phyloP scores from a whole-genome alignment of 2,113 vertebrate genomes.

The Urocynchramus pylzowi region DNA sequence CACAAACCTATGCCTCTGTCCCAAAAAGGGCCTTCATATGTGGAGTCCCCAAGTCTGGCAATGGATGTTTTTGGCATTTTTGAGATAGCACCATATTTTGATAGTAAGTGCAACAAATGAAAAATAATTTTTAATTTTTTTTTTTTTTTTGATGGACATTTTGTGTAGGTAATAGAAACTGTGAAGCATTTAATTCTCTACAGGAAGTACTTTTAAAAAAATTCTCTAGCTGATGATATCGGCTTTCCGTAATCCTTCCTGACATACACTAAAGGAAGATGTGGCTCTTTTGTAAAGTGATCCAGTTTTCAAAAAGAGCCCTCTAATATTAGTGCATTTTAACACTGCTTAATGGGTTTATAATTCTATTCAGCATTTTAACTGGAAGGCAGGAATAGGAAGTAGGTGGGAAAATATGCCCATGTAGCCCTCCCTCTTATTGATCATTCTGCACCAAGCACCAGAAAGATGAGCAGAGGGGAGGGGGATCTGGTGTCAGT shows the following conservation, averaged over 20 bases:
- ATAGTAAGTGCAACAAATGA: background rate
- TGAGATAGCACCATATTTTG: background rate
- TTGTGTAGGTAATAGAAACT: background rate
- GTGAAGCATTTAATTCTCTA: background rate
- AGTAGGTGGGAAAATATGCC: conserved; percentile 24
- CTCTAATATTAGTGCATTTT: conserved; percentile 31
- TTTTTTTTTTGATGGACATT: background rate
- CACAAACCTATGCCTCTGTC: background rate
- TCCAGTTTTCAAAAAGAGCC: conserved; percentile 11
- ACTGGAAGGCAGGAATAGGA: conserved; percentile 52
- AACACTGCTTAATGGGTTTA: conserved; percentile 66
- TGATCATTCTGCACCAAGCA: conserved; percentile 38
- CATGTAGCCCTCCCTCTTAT: conserved; percentile 16
- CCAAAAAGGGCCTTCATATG: background rate
- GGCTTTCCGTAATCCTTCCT: background rate
- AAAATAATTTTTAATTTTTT: background rate
- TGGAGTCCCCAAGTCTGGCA: background rate
- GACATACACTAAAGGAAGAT: background rate
- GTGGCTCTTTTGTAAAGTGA: conserved; percentile 9
- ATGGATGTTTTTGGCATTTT: background rate
- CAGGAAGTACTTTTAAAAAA: background rate
- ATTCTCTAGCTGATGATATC: background rate
- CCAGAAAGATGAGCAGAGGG: background rate
- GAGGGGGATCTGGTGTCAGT: background rate
- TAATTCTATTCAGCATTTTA: conserved; percentile 72